Evolutionary conservation across 2,888 invertebrate genomes (phyloP).

Genomic region (Erebia palarica): DNA sequence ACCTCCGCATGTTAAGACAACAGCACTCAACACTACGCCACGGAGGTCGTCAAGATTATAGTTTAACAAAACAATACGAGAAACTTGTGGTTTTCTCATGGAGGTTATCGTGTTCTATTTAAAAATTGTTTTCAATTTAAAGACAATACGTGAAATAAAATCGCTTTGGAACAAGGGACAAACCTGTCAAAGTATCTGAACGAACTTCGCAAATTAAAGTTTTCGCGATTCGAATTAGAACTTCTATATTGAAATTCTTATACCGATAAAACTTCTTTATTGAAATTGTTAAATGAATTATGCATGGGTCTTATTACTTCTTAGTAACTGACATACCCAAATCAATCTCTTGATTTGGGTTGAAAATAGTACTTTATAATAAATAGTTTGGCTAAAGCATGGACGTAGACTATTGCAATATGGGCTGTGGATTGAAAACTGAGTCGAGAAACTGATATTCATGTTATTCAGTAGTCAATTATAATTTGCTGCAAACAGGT

Average conservation of each 20-base stretch:
- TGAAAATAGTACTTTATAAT: neutral
- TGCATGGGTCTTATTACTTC: neutral
- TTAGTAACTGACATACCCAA: neutral
- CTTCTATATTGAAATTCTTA: conserved; percentile 16
- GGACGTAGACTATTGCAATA: neutral
- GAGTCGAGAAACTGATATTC: too few relatives aligned
- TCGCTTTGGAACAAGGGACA: conserved; percentile 2
- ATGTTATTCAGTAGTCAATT: too few relatives aligned
- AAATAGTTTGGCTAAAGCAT: neutral
- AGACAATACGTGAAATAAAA: neutral
- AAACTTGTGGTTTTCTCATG: too few relatives aligned
- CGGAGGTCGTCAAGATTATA: too few relatives aligned
- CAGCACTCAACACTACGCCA: too few relatives aligned
- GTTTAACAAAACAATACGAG: too few relatives aligned
- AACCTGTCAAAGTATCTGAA: conserved; percentile 8
- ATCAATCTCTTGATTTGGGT: conserved; percentile 6
- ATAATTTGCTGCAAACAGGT: too few relatives aligned
- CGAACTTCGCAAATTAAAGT: conserved; percentile 7
- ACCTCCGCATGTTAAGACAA: too few relatives aligned
- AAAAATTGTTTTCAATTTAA: neutral
- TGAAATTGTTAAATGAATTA: conserved; percentile 19
- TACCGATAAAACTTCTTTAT: conserved; percentile 3
- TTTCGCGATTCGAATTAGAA: conserved; percentile 11
- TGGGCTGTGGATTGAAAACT: too few relatives aligned
- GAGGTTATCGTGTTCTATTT: too few relatives aligned